Evolutionary conservation across 2,797 vertebrate genomes (phyloP), one percentile per base, ranked within the genome.

Genomic region (Eulemur mongoz): DNA sequence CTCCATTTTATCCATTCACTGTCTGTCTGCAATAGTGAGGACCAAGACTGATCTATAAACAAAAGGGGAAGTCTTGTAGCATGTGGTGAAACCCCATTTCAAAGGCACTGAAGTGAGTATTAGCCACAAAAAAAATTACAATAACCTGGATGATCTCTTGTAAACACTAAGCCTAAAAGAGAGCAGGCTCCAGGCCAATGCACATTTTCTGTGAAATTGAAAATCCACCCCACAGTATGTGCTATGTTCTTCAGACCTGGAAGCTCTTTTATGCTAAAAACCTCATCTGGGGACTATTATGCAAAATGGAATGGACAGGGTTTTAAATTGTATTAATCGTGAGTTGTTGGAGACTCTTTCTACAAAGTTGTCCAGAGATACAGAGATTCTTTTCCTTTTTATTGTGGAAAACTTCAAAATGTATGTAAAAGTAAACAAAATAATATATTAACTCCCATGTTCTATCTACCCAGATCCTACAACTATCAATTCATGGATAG

Each of bases 201-300:
- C 20, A 50, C 45, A 93, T 86, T 84, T 92, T 65, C 91, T 75
- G 59, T 52, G 45, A 95, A 95, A 93, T 5, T 69, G 40, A 97
- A 97, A 94, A 95, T 80, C 73, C 73, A 91, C 63, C 89, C 76
- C 65, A 86, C 57, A 79, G 61, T 88, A 93, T 85, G 48, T 89
- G 88, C 84, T 88, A 2, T 85, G 82, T 65, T 85, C 35, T 92
- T 67, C 61, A 92, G 82, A 73, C 40, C 54, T 69, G 67, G 82
- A 93, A 38, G 50, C 30, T 78, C 80, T 88, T 73, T 88, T 54
- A 27, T 43, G 43, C n/a, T 82, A 79, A n/a, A 95, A n/a, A 45
- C 63, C n/a, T 79, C 59, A 30, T 40, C 83, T 35, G 65, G 73
- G 27, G 18, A 35, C 72, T n/a, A 83, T 48, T 85, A 94, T 6